Evolutionary conservation across 2,113 vertebrate species (phyloP).

Genomic region (Phocoena sinus): DNA sequence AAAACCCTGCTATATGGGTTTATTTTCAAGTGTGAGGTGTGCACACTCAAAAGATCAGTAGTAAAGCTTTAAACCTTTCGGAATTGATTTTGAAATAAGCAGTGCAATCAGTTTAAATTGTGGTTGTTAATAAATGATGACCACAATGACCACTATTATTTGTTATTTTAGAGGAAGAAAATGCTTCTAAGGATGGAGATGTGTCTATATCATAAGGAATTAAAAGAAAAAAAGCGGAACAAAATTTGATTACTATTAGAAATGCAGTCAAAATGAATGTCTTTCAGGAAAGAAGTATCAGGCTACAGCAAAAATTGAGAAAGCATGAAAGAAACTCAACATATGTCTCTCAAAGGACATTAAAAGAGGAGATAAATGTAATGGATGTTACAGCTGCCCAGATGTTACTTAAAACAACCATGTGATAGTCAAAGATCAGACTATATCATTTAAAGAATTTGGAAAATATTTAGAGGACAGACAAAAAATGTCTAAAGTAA

Average conservation of each 20-base stretch:
- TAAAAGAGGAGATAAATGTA: neutral
- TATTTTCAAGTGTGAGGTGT: neutral
- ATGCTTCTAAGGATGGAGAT: neutral
- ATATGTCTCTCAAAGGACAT: neutral
- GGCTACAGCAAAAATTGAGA: neutral
- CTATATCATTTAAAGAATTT: neutral
- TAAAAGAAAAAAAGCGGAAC: neutral
- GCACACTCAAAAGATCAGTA: neutral
- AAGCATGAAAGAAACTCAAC: neutral
- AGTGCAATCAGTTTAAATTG: neutral
- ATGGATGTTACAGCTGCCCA: neutral
- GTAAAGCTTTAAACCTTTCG: neutral
- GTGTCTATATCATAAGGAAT: neutral
- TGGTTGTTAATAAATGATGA: neutral
- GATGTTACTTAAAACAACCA: neutral
- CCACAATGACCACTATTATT: neutral
- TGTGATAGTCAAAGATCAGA: neutral
- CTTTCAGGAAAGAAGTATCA: neutral
- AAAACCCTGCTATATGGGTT: neutral
- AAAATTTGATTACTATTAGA: neutral
- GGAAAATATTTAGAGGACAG: neutral
- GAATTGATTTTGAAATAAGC: neutral
- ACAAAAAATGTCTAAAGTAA: neutral
- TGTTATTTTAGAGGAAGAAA: neutral
- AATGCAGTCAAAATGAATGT: neutral